A percentile compares a stretch with the other conserved stretches of the same genome.
Conservation (phyloP, 1,140 invertebrate genomes). For the Sitobion miscanthi region DNA sequence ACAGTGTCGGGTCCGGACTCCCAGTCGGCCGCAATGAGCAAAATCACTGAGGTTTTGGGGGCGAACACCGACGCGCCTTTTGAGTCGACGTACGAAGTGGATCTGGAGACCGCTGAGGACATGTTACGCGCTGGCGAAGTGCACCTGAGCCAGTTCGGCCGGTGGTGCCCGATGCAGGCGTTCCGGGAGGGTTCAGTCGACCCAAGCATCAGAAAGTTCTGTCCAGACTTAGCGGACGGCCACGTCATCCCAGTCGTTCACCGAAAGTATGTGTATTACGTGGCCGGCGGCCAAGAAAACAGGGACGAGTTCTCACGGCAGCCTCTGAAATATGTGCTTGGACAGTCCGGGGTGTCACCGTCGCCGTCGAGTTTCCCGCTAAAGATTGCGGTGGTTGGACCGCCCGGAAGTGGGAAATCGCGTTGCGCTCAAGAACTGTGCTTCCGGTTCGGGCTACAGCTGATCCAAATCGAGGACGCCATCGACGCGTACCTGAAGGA, state of each 20-base stretch:
- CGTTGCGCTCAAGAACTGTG: background rate
- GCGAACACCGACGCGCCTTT: background rate
- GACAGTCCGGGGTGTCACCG: too few relatives aligned
- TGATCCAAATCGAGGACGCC: constrained; percentile 16
- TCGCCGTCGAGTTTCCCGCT: background rate
- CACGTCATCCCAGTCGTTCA: background rate
- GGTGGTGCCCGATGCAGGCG: constrained; percentile 3
- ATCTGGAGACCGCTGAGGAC: background rate
- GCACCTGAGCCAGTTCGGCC: background rate
- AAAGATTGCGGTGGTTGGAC: background rate
- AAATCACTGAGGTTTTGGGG: background rate
- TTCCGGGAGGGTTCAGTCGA: background rate
- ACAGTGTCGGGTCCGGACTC: background rate
- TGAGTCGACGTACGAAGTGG: background rate
- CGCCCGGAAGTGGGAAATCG: background rate
- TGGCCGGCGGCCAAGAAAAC: background rate
- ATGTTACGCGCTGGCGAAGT: background rate
- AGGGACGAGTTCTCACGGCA: background rate
- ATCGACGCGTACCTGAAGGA: background rate
- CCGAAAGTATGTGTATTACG: constrained; percentile 12
- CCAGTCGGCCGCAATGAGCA: background rate
- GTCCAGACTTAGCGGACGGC: background rate
- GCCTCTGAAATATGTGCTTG: background rate
- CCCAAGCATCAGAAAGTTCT: background rate
- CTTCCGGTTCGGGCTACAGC: background rate